These are phyloP conservation scores for Uria aalge DNA, from an alignment of 2,113 vertebrate genomes.

Conservation along the genomic window DNA sequence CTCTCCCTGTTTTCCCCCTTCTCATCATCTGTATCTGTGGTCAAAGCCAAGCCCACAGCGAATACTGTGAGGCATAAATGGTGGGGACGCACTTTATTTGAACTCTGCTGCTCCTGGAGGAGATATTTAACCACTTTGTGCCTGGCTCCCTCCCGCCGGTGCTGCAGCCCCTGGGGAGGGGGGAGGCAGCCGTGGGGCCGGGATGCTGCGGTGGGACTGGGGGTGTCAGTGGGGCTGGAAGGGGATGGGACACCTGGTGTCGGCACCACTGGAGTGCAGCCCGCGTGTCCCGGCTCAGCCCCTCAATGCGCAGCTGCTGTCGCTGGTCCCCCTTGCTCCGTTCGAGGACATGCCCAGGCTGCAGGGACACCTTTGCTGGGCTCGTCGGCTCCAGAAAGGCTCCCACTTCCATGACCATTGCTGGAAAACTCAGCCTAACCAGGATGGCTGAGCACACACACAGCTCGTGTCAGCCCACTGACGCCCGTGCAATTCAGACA, in stretches of 20 bases:
- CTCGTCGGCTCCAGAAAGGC: rapidly evolving
- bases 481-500: background rate
- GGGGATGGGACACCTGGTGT: rapidly evolving
- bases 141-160: rapidly evolving
- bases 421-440: background rate
- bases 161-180: background rate
- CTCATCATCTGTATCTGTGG: background rate
- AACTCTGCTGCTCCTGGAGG: background rate
- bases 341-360: background rate
- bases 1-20: background rate
- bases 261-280: rapidly evolving
- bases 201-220: rapidly evolving
- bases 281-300: rapidly evolving
- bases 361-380: background rate
- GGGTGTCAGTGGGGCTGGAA: background rate
- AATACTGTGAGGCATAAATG: background rate
- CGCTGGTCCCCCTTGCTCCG: background rate
- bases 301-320: rapidly evolving
- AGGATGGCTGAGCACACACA: background rate
- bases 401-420: rapidly evolving
- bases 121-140: background rate
- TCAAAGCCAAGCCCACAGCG: background rate
- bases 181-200: background rate
- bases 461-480: background rate
- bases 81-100: background rate